A percentile compares a stretch with the other conserved stretches of the same genome.
phyloP scores from a whole-genome alignment of 2,113 vertebrate genomes.

The Cottus gobio region DNA sequence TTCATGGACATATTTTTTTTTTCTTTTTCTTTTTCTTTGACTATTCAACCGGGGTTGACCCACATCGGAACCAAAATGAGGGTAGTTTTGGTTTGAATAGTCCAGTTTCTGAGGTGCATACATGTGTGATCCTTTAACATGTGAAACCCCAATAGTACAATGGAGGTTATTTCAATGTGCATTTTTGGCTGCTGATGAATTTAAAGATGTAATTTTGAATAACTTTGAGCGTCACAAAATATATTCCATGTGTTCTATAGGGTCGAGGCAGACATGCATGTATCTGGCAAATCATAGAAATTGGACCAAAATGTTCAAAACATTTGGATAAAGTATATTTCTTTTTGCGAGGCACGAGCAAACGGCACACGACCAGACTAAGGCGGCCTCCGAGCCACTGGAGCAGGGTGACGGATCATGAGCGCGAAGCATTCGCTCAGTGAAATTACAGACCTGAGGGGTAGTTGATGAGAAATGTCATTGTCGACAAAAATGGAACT shows the following conservation, averaged over 20 bases:
- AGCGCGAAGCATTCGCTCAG: conserved; percentile 41
- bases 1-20: too few species aligned
- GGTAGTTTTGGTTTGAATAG: background rate
- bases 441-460: conserved; percentile 71
- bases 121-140: background rate
- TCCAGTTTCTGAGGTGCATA: background rate
- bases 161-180: background rate
- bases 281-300: too few species aligned
- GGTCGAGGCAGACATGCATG: background rate
- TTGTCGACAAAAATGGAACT: conserved; percentile 74
- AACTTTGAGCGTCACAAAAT: background rate
- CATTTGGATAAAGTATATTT: too few species aligned
- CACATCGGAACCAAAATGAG: background rate
- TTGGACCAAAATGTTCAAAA: too few species aligned
- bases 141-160: too few species aligned
- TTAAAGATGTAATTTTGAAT: background rate
- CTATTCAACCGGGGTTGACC: background rate
- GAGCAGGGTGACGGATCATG: conserved; percentile 47
- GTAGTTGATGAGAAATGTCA: conserved; percentile 75
- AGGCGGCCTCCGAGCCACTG: background rate
- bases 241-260: background rate
- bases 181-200: background rate
- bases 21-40: too few species aligned
- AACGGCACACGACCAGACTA: background rate
- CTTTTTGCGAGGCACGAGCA: too few species aligned